phyloP scores from a whole-genome alignment of 2,888 invertebrate genomes.

The Erebia epiphron region DNA sequence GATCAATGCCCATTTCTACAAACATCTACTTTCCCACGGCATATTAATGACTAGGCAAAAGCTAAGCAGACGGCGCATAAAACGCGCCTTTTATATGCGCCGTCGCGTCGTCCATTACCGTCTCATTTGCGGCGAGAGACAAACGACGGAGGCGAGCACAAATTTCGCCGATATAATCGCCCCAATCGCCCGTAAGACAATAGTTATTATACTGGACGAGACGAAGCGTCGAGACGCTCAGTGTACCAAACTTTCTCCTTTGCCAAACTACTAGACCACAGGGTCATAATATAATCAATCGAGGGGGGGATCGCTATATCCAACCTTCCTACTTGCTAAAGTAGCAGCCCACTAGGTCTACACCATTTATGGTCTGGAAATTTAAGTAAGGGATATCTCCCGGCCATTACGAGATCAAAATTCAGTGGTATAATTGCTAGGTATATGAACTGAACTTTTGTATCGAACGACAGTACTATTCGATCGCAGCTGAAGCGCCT shows the following conservation, averaged over 20 bases:
- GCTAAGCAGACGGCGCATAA: constrained; percentile 52
- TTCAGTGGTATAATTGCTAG: no score
- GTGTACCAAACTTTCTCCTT: not conserved
- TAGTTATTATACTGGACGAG: constrained; percentile 70
- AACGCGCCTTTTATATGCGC: constrained; percentile 73
- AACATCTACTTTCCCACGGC: constrained; percentile 65
- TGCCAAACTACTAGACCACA: constrained; percentile 4
- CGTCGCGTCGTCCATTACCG: constrained; percentile 62
- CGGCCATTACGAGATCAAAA: no score
- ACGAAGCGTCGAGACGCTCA: constrained; percentile 44
- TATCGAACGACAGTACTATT: no score
- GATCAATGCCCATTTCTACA: constrained; percentile 11
- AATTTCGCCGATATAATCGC: constrained; percentile 79
- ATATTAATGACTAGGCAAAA: constrained; percentile 77
- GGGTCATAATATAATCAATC: not conserved
- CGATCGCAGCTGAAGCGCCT: no score
- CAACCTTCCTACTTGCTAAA: no score
- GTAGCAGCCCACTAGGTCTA: no score
- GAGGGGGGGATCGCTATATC: not conserved
- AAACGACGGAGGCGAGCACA: constrained; percentile 76
- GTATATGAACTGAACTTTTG: no score
- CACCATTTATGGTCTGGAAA: no score
- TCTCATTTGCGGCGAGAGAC: constrained; percentile 80
- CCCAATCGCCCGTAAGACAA: constrained; percentile 63
- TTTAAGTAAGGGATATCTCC: no score